Conservation (phyloP, 2,113 vertebrate species). For the Cottus gobio region DNA sequence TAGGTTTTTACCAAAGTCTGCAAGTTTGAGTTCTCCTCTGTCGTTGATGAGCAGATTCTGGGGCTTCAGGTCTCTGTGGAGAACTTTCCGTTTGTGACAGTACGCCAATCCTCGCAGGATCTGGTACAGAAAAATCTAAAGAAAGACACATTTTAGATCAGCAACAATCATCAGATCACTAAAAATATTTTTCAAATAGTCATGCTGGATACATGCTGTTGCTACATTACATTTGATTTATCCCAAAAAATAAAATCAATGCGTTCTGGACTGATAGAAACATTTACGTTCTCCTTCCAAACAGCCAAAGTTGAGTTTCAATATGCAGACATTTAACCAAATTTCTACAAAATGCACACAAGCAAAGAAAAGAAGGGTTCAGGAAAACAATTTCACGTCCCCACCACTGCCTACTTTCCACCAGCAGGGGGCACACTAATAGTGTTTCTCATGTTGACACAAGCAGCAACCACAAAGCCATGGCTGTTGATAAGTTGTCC, state of each 20-base stretch:
- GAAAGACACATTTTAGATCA: constrained; percentile 12
- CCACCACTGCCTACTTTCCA: not conserved
- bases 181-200: not conserved
- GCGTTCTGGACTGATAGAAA: not conserved
- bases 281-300: not conserved
- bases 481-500: constrained; percentile 40
- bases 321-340: not conserved
- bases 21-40: constrained; percentile 90
- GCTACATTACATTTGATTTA: not conserved
- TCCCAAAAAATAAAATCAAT: not conserved
- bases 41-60: constrained; percentile 93
- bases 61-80: constrained; percentile 91
- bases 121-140: constrained; percentile 87
- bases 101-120: constrained; percentile 89
- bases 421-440: constrained; percentile 72
- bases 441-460: constrained; percentile 9
- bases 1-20: constrained; percentile 85
- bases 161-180: not conserved
- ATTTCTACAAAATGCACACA: not conserved
- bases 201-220: not conserved
- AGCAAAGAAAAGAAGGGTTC: not conserved
- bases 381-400: not conserved
- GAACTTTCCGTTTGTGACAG: constrained; percentile 89
- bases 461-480: constrained; percentile 11
- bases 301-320: not conserved